phyloP scores from a whole-genome alignment of 2,888 invertebrate genomes.

The Scaptomyza flava region DNA sequence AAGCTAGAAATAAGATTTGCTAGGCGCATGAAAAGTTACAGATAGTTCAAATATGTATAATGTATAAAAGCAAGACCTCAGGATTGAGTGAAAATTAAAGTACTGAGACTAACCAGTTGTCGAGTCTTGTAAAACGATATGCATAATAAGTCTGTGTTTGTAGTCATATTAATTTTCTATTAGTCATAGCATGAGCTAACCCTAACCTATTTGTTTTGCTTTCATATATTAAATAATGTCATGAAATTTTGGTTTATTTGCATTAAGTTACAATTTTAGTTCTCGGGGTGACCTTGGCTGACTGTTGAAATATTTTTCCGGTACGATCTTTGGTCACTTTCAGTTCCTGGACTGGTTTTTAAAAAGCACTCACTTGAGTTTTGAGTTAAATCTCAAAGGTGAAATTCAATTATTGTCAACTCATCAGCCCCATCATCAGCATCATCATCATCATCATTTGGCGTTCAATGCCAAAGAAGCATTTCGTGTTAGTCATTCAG shows the following conservation, averaged over 20 bases:
- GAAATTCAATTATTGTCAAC: constrained; percentile 55
- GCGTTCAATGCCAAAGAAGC: constrained; percentile 60
- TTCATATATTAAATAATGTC: constrained; percentile 4
- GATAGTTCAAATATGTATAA: constrained; percentile 21
- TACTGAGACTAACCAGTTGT: constrained; percentile 23
- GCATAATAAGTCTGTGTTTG: background rate
- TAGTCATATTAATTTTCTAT: constrained; percentile 3
- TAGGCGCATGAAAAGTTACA: constrained; percentile 23
- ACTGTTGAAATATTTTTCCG: constrained; percentile 8
- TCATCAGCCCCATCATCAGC: constrained; percentile 23
- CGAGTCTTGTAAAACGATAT: constrained; percentile 12
- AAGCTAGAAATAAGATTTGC: constrained; percentile 26
- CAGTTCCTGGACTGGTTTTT: constrained; percentile 34
- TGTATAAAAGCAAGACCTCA: background rate
- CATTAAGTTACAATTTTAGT: constrained; percentile 3
- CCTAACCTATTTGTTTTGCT: background rate
- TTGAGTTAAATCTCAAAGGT: constrained; percentile 50
- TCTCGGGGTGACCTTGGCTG: constrained; percentile 28
- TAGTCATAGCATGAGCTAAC: constrained; percentile 36
- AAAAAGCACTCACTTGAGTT: constrained; percentile 4
- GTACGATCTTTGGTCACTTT: constrained; percentile 19
- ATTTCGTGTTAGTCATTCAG: constrained; percentile 62
- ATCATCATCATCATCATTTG: constrained; percentile 19
- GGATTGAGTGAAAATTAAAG: constrained; percentile 3
- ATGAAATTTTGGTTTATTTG: constrained; percentile 12